phyloP scores from a whole-genome alignment of 2,113 vertebrate species.

The Trinectes maculatus region DNA sequence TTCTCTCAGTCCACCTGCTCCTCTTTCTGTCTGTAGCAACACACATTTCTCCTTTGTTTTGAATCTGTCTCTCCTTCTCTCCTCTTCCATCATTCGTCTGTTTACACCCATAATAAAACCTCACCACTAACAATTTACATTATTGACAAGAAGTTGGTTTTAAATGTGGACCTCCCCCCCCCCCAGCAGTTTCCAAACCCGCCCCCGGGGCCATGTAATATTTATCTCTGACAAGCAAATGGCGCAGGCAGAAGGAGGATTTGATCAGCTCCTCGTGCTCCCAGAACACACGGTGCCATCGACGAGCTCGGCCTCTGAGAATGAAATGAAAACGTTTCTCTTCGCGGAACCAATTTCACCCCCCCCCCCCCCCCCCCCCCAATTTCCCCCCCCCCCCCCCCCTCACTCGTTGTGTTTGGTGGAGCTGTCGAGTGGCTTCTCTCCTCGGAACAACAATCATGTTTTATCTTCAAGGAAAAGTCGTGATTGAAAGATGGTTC shows the following conservation, averaged over 20 bases:
- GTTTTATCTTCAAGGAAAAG: neutral
- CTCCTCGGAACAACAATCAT: constrained; percentile 11
- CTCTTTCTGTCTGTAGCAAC: neutral
- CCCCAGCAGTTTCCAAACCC: neutral
- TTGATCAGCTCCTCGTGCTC: no score
- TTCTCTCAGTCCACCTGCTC: constrained; percentile 18
- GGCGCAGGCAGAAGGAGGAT: no score
- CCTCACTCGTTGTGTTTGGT: constrained; percentile 21
- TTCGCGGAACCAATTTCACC: neutral
- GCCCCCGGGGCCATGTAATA: neutral
- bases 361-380: neutral
- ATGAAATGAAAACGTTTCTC: neutral
- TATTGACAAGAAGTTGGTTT: no score
- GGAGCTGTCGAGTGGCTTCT: constrained; percentile 5
- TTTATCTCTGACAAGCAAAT: no score
- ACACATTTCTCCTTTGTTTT: neutral
- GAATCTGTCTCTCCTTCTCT: neutral
- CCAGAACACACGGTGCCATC: no score
- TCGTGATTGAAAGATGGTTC: neutral
- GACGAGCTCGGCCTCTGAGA: no score
- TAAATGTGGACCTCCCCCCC: neutral
- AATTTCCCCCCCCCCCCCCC: neutral
- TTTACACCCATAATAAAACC: neutral
- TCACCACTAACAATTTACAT: no score
- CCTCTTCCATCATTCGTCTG: neutral